Evolutionary conservation across 2,888 invertebrate species (phyloP).

Genomic region (Chesias legatella): DNA sequence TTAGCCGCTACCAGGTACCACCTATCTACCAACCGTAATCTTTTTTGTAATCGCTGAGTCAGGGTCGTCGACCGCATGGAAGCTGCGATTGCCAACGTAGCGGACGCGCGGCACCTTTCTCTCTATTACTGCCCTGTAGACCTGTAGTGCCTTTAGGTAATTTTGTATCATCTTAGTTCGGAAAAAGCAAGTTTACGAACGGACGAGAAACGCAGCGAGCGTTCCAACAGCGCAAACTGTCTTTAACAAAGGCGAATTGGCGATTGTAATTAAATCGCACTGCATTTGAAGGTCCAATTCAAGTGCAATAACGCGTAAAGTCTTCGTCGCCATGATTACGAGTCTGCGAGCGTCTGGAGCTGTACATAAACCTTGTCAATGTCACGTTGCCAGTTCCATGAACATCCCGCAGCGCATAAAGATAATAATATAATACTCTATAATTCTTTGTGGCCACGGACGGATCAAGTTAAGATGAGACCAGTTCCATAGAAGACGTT

Average conservation of each 20-base stretch:
- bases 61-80: constrained; percentile 72
- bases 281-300: constrained; percentile 25
- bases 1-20: constrained; percentile 35
- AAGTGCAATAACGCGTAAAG: constrained; percentile 27
- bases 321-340: constrained; percentile 24
- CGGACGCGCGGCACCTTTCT: constrained; percentile 69
- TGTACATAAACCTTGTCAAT: constrained; percentile 23
- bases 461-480: neutral
- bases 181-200: constrained; percentile 21
- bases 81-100: constrained; percentile 65
- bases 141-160: constrained; percentile 33
- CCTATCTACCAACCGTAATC: constrained; percentile 56
- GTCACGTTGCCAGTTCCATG: constrained; percentile 15
- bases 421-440: constrained; percentile 2
- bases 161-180: constrained; percentile 29
- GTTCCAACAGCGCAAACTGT: neutral
- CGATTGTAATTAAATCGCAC: constrained; percentile 18
- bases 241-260: constrained; percentile 21
- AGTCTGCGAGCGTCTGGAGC: constrained; percentile 21
- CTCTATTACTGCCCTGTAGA: constrained; percentile 62
- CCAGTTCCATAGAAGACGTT: too few relatives aligned
- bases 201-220: constrained; percentile 4
- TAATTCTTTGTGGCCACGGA: constrained; percentile 4
- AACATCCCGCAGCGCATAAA: constrained; percentile 10
- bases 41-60: constrained; percentile 70